Evolutionary conservation across 1,140 invertebrate species (phyloP), one percentile per base, ranked within the genome.

Genomic region (Drosophila nannoptera): DNA sequence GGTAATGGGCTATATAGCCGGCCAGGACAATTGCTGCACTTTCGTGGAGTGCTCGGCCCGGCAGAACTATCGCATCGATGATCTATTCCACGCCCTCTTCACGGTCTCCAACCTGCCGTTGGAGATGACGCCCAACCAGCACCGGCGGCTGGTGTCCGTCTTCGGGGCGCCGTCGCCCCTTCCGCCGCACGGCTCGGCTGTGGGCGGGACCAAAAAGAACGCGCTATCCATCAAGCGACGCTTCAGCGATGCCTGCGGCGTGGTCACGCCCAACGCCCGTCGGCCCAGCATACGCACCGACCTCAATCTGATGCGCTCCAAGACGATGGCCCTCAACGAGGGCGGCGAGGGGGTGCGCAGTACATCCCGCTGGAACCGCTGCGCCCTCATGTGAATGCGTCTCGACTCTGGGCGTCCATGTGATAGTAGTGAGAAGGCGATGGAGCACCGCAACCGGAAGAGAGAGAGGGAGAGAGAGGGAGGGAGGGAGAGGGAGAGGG

Each of bases 61-160:
- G 84, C 93, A 93, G 75, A 95, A 95, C 86, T 91, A 92, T 61
- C 93, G 93, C 77, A 93, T 96, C 56, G 95, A 96, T 74, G 95
- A 96, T 74, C 91, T 95, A 4, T 96, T 96, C 89, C 94, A 95
- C 83, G 93, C 95, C 69, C 90, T 96, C 4, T 96, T 96, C 88
- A 91, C 94, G 42, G 92, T 95, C 7, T 94, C 95, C 7, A 94
- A 95, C 80, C 90, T 96, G 54, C 95, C 95, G 2, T 88, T 94
- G 75, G 95, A 96, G 90, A 96, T 96, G 95, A 95, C 95, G n/a
- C 95, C 95, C 0, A 95, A 96, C 80, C 93, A 95, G 80, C 95
- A 96, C 87, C 93, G 94, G 73, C 91, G 93, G 6, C 91, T 93
- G n/a, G 93, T 93, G 87, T 91, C 93, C 14, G 89, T 92, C 4